phyloP scores from a whole-genome alignment of 2,888 invertebrate genomes.

The Penaeus monodon region DNA sequence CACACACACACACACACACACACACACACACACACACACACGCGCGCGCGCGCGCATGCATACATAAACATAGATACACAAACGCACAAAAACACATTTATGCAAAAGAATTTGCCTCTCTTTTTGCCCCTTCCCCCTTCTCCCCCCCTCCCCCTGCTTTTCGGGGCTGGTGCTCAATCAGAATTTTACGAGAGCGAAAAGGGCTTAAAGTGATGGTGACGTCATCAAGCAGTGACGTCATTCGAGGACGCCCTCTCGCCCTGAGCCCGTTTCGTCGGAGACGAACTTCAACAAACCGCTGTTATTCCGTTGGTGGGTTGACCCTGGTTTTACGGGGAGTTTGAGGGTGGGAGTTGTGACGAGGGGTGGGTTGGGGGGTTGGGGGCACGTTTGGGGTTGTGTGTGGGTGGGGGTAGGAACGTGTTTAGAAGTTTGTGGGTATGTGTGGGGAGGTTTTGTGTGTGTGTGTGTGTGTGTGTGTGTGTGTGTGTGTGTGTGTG shows the following conservation, averaged over 20 bases:
- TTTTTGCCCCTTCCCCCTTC: background rate
- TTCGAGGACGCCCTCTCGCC: no score
- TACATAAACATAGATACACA: no score
- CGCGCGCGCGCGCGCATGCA: no score
- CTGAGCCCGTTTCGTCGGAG: no score
- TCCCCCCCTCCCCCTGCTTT: background rate
- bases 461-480: slow-evolving; percentile 46
- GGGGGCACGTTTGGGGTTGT: background rate
- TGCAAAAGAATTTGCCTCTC: background rate
- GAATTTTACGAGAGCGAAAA: background rate
- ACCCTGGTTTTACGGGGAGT: no score
- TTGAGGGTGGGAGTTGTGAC: no score
- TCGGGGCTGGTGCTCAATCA: background rate
- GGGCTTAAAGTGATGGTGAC: no score
- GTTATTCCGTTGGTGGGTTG: no score
- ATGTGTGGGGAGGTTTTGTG: background rate
- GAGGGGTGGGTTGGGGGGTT: background rate
- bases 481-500: slow-evolving; percentile 47
- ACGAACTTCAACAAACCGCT: no score
- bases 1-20: no score
- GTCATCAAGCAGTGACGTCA: no score
- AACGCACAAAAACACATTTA: background rate
- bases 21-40: no score
- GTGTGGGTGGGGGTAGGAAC: background rate
- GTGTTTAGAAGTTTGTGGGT: background rate